Conservation (phyloP, 1,140 invertebrate species). For the Heliconius hermathena region DNA sequence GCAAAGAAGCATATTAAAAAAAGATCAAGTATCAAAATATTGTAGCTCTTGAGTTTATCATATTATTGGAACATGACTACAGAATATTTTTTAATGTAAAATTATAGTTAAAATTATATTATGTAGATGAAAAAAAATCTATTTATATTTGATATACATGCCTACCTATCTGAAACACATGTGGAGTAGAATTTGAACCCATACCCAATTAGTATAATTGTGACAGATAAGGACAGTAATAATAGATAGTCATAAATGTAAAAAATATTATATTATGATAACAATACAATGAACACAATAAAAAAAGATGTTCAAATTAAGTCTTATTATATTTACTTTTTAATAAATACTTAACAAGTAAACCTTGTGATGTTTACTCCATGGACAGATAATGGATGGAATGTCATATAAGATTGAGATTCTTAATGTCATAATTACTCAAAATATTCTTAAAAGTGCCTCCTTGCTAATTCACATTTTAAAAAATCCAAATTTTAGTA, state of each 20-base stretch:
- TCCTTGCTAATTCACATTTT: background rate
- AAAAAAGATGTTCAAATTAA: background rate
- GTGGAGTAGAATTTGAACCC: too few species aligned
- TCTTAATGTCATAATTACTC: background rate
- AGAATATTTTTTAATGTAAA: too few species aligned
- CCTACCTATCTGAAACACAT: too few species aligned
- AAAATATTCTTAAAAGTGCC: background rate
- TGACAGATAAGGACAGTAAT: too few species aligned
- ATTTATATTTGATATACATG: too few species aligned
- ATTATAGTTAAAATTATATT: too few species aligned
- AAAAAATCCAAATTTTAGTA: slow-evolving; percentile 24
- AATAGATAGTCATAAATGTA: background rate
- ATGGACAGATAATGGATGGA: background rate
- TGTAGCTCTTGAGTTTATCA: too few species aligned
- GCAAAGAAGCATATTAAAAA: too few species aligned
- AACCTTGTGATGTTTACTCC: background rate
- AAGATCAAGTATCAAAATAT: too few species aligned
- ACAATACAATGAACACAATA: background rate
- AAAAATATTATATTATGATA: background rate
- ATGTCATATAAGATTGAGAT: slow-evolving; percentile 7
- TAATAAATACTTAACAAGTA: slow-evolving; percentile 1
- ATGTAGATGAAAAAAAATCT: too few species aligned
- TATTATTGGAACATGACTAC: too few species aligned
- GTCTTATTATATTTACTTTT: slow-evolving; percentile 10
- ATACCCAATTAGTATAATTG: too few species aligned